Base-by-base conservation (phyloP, 2,888 invertebrate species). In the Clunio marinus region DNA sequence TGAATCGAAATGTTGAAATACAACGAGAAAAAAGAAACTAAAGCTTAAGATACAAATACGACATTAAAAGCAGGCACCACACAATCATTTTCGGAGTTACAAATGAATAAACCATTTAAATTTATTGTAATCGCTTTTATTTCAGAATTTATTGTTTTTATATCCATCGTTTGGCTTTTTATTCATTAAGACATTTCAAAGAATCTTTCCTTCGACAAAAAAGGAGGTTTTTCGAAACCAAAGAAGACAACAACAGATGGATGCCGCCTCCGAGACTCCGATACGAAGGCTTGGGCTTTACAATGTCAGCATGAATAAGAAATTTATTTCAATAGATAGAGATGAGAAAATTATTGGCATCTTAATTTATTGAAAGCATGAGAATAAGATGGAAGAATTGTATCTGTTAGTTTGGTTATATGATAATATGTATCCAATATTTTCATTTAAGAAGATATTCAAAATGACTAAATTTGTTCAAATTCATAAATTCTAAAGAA, bases 41-140 rank as follows among this genome's bases (percentile, higher is more conserved):
- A 41, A 41, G 41, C 41, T 41, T 7, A 7, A 15, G 4, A 4
- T 4, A 7, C 32, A 8, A 8, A 7, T 15, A n/a, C 20, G 4
- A 51, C 51, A 51, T 51, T 51, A 51, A 51, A 22, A 51, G 51
- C 51, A 51, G 51, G 24, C 51, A 51, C 20, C 20, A 13, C 41
- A 41, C 41, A 15, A 41, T 41, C 41, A 41, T 41, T 51, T 51
- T 51, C 20, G 24, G 51, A 51, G 20, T 51, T 51, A 51, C 51
- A 51, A 51, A 51, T 51, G 51, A 51, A 51, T 51, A 51, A 51
- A 51, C 20, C 51, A 51, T 51, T 51, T 22, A 65, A 46, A 65
- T 65, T 65, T 65, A 65, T 65, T 46, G 25, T 65, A 65, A 65
- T 65, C 27, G 63, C n/a, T 63, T 63, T 63, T 63, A 46, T 41